Conservation (phyloP, 2,113 vertebrate genomes). For the Opisthocomus hoazin region DNA sequence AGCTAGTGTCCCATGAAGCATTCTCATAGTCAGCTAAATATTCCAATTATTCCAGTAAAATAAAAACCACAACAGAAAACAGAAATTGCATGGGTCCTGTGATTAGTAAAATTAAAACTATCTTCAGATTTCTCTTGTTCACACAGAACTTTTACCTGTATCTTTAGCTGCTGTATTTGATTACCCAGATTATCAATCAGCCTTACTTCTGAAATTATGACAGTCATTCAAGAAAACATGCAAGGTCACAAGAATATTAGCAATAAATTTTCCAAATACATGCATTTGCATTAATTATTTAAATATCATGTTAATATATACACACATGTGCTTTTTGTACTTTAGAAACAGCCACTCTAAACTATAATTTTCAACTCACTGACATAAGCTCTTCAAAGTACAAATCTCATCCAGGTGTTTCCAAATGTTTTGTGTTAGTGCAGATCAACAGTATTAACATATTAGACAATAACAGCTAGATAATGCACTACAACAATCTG, state of each 20-base stretch:
- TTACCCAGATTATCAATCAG: not conserved
- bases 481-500: not conserved
- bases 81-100: not conserved
- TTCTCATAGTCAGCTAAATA: not conserved
- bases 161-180: not conserved
- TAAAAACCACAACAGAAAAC: not conserved
- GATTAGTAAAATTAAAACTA: not conserved
- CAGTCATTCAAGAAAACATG: not conserved
- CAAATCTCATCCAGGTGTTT: not conserved
- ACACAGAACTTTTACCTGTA: not conserved
- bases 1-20: not conserved
- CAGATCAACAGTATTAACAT: not conserved
- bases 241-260: not conserved
- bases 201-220: not conserved
- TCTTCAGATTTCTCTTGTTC: not conserved
- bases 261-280: not conserved
- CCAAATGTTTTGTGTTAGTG: not conserved
- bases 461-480: not conserved
- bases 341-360: not conserved
- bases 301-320: not conserved
- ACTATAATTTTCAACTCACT: not conserved
- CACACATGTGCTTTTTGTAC: accelerated
- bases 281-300: not conserved
- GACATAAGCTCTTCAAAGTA: not conserved
- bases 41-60: not conserved